A percentile compares a stretch with the other conserved stretches of the same genome.
Evolutionary conservation across 92 coral and sea anemone genomes (phyloP).

Genomic region (Epizoanthus scotinus): DNA sequence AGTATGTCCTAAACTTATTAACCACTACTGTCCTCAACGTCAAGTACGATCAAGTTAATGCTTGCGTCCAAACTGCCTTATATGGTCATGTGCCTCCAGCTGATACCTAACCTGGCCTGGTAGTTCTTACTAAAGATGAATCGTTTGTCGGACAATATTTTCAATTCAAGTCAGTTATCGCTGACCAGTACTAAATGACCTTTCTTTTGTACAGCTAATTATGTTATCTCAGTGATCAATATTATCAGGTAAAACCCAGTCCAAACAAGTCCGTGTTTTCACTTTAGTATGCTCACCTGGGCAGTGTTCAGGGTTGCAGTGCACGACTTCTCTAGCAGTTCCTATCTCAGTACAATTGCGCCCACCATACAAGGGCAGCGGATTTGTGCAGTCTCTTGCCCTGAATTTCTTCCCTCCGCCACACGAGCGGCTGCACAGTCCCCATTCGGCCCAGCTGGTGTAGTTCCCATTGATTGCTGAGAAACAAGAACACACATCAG

Average conservation of each 20-base stretch:
- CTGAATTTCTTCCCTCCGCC: constrained; percentile 81
- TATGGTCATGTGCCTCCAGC: too few relatives aligned
- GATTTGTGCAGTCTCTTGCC: constrained; percentile 76
- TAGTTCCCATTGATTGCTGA: constrained; percentile 90
- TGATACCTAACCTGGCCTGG: too few relatives aligned
- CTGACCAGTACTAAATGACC: not conserved
- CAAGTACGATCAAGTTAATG: too few relatives aligned
- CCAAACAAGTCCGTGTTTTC: not conserved
- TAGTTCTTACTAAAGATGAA: not conserved
- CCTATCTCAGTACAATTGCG: constrained; percentile 82
- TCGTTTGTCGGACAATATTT: not conserved
- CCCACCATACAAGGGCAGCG: constrained; percentile 84
- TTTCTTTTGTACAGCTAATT: too few relatives aligned
- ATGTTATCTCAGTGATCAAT: not conserved
- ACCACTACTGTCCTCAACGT: too few relatives aligned
- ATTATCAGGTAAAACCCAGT: not conserved
- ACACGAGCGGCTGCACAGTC: constrained; percentile 86
- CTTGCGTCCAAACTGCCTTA: too few relatives aligned
- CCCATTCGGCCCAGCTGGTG: constrained; percentile 93
- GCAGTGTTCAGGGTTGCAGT: constrained; percentile 90
- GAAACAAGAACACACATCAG: not conserved
- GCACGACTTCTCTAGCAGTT: constrained; percentile 76
- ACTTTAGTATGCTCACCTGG: constrained; percentile 66
- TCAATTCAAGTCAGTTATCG: not conserved
- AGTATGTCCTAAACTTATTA: too few relatives aligned